These are phyloP conservation scores for Myzus persicae DNA, from an alignment of 1,140 invertebrate genomes.

Conservation along the genomic window DNA sequence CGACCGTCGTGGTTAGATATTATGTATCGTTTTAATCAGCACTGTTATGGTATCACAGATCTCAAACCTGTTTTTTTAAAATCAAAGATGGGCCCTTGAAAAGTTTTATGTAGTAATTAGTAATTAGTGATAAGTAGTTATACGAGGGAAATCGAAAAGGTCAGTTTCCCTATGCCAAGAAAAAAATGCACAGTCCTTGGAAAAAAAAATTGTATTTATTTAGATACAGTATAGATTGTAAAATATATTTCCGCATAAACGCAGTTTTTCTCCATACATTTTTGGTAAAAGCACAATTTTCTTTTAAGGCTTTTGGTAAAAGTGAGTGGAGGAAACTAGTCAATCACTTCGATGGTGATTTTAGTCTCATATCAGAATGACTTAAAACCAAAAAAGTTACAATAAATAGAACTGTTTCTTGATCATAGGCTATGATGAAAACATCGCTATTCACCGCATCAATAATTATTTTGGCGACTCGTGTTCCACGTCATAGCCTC, in stretches of 20 bases:
- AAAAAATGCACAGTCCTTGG: not conserved
- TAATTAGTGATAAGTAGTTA: not conserved
- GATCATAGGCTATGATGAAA: too few species aligned
- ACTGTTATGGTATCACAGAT: too few species aligned
- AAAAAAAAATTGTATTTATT: not conserved
- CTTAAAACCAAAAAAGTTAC: not conserved
- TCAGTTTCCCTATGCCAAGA: not conserved
- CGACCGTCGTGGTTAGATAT: too few species aligned
- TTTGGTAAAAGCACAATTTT: not conserved
- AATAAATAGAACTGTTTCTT: not conserved
- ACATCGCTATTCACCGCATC: too few species aligned
- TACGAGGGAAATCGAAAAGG: not conserved
- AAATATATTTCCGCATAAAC: not conserved
- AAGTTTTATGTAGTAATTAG: not conserved
- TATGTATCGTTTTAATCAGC: too few species aligned
- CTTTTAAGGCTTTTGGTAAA: not conserved
- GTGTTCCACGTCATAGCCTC: too few species aligned
- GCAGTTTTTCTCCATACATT: not conserved
- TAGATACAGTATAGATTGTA: not conserved
- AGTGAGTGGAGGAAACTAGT: not conserved
- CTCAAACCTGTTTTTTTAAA: too few species aligned
- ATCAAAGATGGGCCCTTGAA: too few species aligned
- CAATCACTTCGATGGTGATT: not conserved
- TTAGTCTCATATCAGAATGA: not conserved
- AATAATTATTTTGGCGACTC: too few species aligned